Base-by-base conservation (phyloP, 2,797 vertebrate genomes). In the Amphiprion clarkii region DNA sequence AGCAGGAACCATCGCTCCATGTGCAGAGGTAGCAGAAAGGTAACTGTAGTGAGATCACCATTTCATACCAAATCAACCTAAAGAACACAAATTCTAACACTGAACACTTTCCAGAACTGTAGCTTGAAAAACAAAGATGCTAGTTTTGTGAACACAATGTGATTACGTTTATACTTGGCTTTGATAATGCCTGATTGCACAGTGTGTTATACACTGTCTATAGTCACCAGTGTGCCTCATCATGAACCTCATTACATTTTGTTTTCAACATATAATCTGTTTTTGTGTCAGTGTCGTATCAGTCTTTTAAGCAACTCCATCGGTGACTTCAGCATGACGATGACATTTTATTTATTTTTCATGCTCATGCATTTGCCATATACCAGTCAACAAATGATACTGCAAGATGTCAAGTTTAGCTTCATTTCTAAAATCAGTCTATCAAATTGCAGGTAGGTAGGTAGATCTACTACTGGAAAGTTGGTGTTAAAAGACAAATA, bases 341-440 rank as follows among this genome's bases (percentile, higher is more conserved):
- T 44, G 14, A 55, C 4, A 9, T 12, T n/a, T 21, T 52, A 5
- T 39, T 5, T 71, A n/a, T 74, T 77, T 57, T 53, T 66, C 31
- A 56, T 57, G 31, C 27, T 57, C 55, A 36, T 19, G 21, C 21
- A 17, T 71, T 36, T 17, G 5, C 60, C 56, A n/a, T 25, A n/a
- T 27, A 36, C 31, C 49, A 61, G 16, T 39, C 13, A 31, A 25
- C 61, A 62, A 61, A 25, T 42, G 9, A 63, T 46, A 33, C 31
- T 5, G 65, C 10, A 27, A 27, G 23, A 27, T 25, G 21, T 27
- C 51, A 25, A 17, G 14, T 44, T 9, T 33, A 33, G 33, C 33
- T 33, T 33, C 33, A 8, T 33, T 8, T 8, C 33, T 44, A 17
- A 39, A 39, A 11, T 12, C 36, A 39, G 10, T 33, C 8, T 33